Conservation (phyloP, 2,113 vertebrate genomes). For the Rhea americana region DNA sequence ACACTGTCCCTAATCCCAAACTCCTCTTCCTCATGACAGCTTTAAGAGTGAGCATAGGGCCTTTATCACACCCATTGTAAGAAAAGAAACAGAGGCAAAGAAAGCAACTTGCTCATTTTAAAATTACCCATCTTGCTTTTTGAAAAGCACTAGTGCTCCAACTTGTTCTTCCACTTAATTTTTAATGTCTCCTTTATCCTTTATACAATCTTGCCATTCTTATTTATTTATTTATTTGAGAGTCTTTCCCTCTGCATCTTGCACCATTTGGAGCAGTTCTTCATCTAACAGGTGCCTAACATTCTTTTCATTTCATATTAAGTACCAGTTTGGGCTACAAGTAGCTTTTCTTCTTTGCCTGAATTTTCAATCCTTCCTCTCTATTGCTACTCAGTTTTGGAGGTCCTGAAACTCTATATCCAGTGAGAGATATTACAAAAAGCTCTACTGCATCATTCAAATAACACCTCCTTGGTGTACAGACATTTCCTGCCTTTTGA, state of each 20-base stretch:
- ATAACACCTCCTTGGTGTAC: fast-evolving
- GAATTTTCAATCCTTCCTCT: background rate
- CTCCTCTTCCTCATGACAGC: background rate
- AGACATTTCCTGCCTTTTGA: background rate
- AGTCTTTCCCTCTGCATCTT: background rate
- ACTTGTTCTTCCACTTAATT: background rate
- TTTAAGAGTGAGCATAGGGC: fast-evolving
- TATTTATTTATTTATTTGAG: background rate
- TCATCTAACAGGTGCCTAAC: background rate
- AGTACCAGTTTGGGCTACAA: background rate
- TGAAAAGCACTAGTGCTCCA: background rate
- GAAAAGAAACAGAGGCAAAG: background rate
- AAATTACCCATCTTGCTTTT: background rate
- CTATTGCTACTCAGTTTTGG: background rate
- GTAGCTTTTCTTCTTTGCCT: background rate
- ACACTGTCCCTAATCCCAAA: background rate
- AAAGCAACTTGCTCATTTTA: background rate
- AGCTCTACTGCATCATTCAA: background rate
- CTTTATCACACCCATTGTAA: fast-evolving
- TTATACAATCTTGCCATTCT: background rate
- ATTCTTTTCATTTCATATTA: background rate
- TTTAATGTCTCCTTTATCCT: background rate
- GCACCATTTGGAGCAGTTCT: background rate
- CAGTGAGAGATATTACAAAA: background rate
- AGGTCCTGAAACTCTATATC: background rate